These are phyloP conservation scores for Zingel zingel DNA, from an alignment of 2,113 vertebrate species.

Conservation along the genomic window DNA sequence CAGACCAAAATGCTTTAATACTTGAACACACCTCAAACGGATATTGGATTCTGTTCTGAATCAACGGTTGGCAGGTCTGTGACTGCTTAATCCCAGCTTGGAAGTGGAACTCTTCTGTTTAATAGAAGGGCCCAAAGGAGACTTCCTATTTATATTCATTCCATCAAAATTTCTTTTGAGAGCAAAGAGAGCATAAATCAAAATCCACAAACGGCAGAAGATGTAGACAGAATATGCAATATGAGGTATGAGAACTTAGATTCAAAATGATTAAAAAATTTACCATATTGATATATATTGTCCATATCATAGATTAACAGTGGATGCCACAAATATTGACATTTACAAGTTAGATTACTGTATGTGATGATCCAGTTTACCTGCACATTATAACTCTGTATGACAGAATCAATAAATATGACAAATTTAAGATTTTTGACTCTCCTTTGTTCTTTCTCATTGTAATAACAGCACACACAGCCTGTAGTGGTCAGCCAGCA, in stretches of 20 bases:
- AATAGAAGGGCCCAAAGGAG: slow-evolving; percentile 19
- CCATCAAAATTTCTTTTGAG: slow-evolving; percentile 31
- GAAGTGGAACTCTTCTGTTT: slow-evolving; percentile 20
- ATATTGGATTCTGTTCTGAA: slow-evolving; percentile 23
- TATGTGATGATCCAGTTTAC: not conserved
- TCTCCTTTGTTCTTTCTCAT: no score
- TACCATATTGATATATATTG: no score
- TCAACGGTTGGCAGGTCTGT: slow-evolving; percentile 33
- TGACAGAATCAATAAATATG: not conserved
- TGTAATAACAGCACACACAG: no score
- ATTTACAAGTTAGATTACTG: not conserved
- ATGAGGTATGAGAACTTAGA: not conserved
- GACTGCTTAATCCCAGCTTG: slow-evolving; percentile 31
- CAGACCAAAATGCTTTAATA: slow-evolving; percentile 27
- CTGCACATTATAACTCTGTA: not conserved
- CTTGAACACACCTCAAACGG: slow-evolving; percentile 52
- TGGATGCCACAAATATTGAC: not conserved
- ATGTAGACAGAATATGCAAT: slow-evolving; percentile 10
- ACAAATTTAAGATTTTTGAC: not conserved
- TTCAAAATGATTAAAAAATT: not conserved
- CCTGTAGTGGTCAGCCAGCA: no score
- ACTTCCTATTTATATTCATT: slow-evolving; percentile 27
- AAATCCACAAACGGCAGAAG: slow-evolving; percentile 22
- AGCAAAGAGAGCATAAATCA: slow-evolving; percentile 27
- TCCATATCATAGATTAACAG: not conserved